These are phyloP conservation scores for Andrena hattorfiana DNA, from an alignment of 2,888 invertebrate genomes.

Conservation along the genomic window DNA sequence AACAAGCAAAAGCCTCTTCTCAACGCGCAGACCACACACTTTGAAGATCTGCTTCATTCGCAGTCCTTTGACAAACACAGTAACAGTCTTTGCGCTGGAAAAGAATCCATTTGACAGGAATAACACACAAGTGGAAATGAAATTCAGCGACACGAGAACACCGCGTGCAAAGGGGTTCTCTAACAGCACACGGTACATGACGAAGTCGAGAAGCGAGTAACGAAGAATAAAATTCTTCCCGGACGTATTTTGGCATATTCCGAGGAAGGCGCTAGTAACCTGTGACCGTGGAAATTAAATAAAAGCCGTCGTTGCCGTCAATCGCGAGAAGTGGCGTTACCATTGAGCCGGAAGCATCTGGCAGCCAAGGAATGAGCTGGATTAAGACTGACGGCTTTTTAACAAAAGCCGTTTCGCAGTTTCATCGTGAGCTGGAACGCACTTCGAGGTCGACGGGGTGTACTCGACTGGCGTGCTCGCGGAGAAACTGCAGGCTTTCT, in stretches of 20 bases:
- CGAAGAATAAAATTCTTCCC: slow-evolving; percentile 3
- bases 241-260: slow-evolving; percentile 1
- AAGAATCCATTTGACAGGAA: background rate
- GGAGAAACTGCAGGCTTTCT: slow-evolving; percentile 56
- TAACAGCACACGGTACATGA: background rate
- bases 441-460: slow-evolving; percentile 29
- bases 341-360: slow-evolving; percentile 24
- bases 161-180: background rate
- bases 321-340: slow-evolving; percentile 29
- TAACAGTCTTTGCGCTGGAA: background rate
- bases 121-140: background rate
- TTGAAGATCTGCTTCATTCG: background rate
- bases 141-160: background rate
- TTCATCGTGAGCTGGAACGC: slow-evolving; percentile 21
- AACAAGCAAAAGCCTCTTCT: background rate
- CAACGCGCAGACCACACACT: background rate
- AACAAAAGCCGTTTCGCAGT: slow-evolving; percentile 41
- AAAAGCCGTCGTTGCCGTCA: slow-evolving; percentile 11
- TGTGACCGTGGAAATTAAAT: slow-evolving; percentile 41
- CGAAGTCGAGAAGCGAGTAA: background rate
- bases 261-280: background rate
- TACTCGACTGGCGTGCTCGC: slow-evolving; percentile 51
- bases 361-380: slow-evolving; percentile 50
- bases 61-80: background rate
- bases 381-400: slow-evolving; percentile 69